Evolutionary conservation across 2,888 invertebrate species (phyloP).

Genomic region (Yponomeuta evonymella): DNA sequence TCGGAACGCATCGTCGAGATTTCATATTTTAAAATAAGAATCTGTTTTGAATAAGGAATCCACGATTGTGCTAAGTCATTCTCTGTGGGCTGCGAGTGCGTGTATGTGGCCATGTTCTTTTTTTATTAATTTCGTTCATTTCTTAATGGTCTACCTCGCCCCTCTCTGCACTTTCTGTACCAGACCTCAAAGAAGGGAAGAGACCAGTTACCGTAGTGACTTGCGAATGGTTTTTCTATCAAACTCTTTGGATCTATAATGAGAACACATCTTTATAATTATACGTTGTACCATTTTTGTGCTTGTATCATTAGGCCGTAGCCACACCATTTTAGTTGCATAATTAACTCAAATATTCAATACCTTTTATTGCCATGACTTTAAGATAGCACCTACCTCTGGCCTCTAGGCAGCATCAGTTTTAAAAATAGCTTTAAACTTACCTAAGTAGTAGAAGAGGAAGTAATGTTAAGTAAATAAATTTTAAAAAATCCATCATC

Average conservation of each 20-base stretch:
- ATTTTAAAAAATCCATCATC: too few species aligned
- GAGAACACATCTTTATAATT: slow-evolving; percentile 12
- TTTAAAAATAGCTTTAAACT: not conserved
- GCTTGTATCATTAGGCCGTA: slow-evolving; percentile 5
- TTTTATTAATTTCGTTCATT: slow-evolving; percentile 5
- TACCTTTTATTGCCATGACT: not conserved
- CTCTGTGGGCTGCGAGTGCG: slow-evolving; percentile 23
- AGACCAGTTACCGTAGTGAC: not conserved
- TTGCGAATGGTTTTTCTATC: not conserved
- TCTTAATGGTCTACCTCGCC: not conserved
- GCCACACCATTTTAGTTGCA: slow-evolving; percentile 4
- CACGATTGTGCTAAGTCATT: slow-evolving; percentile 61
- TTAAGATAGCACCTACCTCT: not conserved
- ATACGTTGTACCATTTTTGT: slow-evolving; percentile 4
- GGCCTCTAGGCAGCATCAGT: not conserved
- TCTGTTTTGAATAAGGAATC: slow-evolving; percentile 53
- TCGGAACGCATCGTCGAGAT: slow-evolving; percentile 35
- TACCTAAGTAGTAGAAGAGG: too few species aligned
- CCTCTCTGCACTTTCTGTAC: not conserved
- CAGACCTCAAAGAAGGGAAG: not conserved
- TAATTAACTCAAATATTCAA: not conserved
- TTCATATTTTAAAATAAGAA: slow-evolving; percentile 69
- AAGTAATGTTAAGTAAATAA: too few species aligned
- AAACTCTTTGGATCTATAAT: slow-evolving; percentile 14
- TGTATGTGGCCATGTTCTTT: slow-evolving; percentile 11